Base-by-base conservation (phyloP, 2,888 invertebrate species). In the Ganaspis brasiliensis region DNA sequence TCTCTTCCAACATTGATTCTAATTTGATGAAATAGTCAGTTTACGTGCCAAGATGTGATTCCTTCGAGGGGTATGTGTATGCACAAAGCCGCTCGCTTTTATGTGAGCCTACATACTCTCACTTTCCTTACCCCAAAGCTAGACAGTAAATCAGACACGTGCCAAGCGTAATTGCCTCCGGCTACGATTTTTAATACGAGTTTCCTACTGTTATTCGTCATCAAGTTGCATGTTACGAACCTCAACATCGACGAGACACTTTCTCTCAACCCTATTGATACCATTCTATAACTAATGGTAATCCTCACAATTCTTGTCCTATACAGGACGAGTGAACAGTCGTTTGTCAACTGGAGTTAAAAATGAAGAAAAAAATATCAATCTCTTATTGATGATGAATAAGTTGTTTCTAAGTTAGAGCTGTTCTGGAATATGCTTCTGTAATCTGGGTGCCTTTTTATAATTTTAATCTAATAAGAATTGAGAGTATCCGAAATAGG, bases 161-260 rank as follows among this genome's bases (percentile, higher is more conserved):
- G 86, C 73, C 80, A 73, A 14, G 14, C 67, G 74, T 85, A 85
- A 86, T 85, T 83, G 81, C 81, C 78, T 79, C 72, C 75, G 78
- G 83, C 76, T 81, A 83, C 77, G 80, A 84, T 84, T 86, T 84
- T 85, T 83, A 80, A 84, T 83, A 79, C 74, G 72, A 73, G 72
- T 63, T 74, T 61, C 74, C 57, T 63, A 61, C 52, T 55, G 35
- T 55, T 76, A 24, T 31, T 16, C 56, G 24, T 67, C 56, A 56
- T 57, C 67, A 70, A 61, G 37, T 31, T 52, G 67, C 67, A 67
- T 45, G 67, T 67, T 67, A 40, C 67, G 61, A 71, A 67, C 49
- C 59, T 55, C 35, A 40, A 73, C 24, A 45, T 9, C 10, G 19
- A 24, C 73, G 12, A 31, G 56, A 37, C 24, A 19, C 24, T 67